Evolutionary conservation across 2,888 invertebrate genomes (phyloP).

Genomic region (Nyleta sp.): DNA sequence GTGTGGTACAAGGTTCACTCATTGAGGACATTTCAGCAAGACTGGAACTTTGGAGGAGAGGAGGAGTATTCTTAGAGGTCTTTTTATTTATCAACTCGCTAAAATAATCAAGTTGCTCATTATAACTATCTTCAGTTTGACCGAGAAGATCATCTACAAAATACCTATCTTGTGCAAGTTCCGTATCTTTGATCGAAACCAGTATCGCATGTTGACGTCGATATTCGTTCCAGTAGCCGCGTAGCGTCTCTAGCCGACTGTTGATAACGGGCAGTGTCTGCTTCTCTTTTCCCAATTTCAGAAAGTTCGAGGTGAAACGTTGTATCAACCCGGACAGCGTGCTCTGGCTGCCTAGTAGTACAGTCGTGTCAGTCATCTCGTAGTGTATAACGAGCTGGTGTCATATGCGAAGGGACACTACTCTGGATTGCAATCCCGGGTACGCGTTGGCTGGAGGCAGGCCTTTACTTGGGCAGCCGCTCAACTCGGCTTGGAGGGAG

Average conservation of each 20-base stretch:
- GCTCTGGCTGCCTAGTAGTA: too few relatives aligned
- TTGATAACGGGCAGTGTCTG: not conserved
- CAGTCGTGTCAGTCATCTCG: too few relatives aligned
- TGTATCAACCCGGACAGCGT: too few relatives aligned
- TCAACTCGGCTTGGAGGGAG: too few relatives aligned
- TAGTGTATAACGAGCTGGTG: too few relatives aligned
- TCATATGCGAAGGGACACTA: too few relatives aligned
- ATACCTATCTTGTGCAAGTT: slow-evolving; percentile 7
- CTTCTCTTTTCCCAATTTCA: slow-evolving; percentile 5
- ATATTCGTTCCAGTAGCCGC: not conserved
- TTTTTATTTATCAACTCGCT: not conserved
- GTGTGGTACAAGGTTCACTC: too few relatives aligned
- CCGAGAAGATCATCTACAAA: not conserved
- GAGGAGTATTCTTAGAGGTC: not conserved
- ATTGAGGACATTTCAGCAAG: not conserved
- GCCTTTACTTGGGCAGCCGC: too few relatives aligned
- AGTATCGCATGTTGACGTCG: not conserved
- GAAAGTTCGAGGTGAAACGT: too few relatives aligned
- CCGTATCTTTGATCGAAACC: not conserved
- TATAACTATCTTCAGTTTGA: not conserved
- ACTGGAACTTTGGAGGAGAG: not conserved
- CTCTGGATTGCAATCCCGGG: too few relatives aligned
- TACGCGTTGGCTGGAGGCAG: too few relatives aligned
- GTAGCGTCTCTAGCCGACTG: not conserved
- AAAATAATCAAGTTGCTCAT: not conserved